phyloP scores from a whole-genome alignment of 2,113 vertebrate species.

The Pungitius pungitius region DNA sequence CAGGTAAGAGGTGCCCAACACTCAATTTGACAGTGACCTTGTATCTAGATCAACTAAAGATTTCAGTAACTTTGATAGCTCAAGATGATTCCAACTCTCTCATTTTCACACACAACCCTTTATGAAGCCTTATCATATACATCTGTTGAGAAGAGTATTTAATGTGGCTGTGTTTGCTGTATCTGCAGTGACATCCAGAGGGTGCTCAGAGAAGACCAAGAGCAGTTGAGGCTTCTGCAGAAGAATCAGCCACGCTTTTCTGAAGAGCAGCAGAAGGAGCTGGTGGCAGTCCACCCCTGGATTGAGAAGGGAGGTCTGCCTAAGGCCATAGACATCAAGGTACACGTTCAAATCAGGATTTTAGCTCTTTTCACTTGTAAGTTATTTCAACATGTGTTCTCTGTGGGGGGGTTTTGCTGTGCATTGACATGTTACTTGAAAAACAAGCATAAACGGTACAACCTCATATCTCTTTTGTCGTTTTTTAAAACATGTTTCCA shows the following conservation, averaged over 20 bases:
- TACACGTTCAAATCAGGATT: conserved; percentile 56
- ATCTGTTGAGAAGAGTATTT: background rate
- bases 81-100: background rate
- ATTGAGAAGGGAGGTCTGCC: conserved; percentile 86
- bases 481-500: background rate
- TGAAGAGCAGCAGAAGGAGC: conserved; percentile 88
- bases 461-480: background rate
- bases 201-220: conserved; percentile 88
- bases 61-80: background rate
- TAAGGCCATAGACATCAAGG: conserved; percentile 83
- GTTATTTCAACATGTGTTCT: background rate
- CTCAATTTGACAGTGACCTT: background rate
- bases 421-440: too few relatives aligned
- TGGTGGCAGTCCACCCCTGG: conserved; percentile 91
- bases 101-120: background rate
- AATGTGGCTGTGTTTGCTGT: conserved; percentile 10
- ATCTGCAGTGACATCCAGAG: conserved; percentile 73
- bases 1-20: background rate
- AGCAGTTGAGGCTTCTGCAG: conserved; percentile 87
- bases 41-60: background rate
- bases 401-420: too few relatives aligned
- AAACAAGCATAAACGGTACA: background rate
- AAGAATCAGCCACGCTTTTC: conserved; percentile 89
- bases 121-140: background rate
- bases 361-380: background rate